phyloP scores from a whole-genome alignment of 2,888 invertebrate genomes.

The Hylaea fasciaria region DNA sequence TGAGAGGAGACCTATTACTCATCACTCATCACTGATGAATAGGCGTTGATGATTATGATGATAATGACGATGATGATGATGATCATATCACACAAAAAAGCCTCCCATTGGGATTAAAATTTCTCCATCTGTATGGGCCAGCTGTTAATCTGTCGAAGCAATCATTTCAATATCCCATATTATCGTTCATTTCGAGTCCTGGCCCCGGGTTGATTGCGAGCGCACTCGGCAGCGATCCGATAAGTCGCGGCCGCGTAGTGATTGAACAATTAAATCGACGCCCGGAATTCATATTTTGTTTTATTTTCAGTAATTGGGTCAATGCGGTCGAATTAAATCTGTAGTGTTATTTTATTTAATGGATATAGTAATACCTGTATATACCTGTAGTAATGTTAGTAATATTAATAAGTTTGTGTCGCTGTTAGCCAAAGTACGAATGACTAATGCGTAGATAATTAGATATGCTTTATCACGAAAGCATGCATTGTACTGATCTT shows the following conservation, averaged over 20 bases:
- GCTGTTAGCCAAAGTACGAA: too few species aligned
- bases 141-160: conserved; percentile 14
- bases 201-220: conserved; percentile 15
- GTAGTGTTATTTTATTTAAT: background rate
- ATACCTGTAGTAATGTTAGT: background rate
- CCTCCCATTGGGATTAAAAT: too few species aligned
- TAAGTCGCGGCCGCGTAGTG: conserved; percentile 33
- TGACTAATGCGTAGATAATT: too few species aligned
- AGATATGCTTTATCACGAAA: too few species aligned
- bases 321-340: background rate
- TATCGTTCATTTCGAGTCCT: conserved; percentile 4
- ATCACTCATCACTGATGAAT: too few species aligned
- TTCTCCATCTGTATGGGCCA: too few species aligned
- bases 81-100: too few species aligned
- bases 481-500: too few species aligned
- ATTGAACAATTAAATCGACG: conserved; percentile 15
- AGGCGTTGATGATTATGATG: too few species aligned
- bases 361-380: background rate
- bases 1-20: too few species aligned
- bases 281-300: background rate
- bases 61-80: too few species aligned
- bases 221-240: conserved; percentile 30
- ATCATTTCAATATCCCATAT: conserved; percentile 14
- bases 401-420: too few species aligned
- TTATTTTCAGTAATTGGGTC: conserved; percentile 10